A percentile compares a stretch with the other conserved stretches of the same genome.
phyloP scores from a whole-genome alignment of 2,888 invertebrate species.

The Pyrgus malvae region DNA sequence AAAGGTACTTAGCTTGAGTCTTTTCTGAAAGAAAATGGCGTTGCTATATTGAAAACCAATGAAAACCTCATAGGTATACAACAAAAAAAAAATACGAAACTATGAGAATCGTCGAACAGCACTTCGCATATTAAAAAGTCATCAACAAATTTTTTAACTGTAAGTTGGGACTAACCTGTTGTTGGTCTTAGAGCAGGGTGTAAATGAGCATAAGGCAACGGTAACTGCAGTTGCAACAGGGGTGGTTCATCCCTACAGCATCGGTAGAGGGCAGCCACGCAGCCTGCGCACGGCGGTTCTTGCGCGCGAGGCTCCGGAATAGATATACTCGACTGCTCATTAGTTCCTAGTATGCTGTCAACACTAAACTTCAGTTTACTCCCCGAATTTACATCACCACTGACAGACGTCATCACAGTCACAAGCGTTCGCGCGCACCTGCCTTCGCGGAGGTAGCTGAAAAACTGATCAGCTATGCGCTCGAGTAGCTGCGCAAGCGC shows the following conservation, averaged over 20 bases:
- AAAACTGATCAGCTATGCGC: conserved; percentile 61
- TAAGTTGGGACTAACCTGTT: conserved; percentile 51
- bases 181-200: conserved; percentile 74
- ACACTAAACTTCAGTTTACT: conserved; percentile 86
- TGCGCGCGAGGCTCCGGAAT: conserved; percentile 50
- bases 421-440: conserved; percentile 32
- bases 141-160: too few relatives aligned
- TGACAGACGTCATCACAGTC: conserved; percentile 61
- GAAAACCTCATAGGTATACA: too few relatives aligned
- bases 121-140: too few relatives aligned
- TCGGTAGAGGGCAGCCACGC: conserved; percentile 84
- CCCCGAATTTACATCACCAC: conserved; percentile 55
- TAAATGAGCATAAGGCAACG: conserved; percentile 66
- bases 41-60: too few relatives aligned
- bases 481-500: conserved; percentile 60
- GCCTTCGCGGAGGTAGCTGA: conserved; percentile 52
- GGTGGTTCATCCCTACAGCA: conserved; percentile 81
- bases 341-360: conserved; percentile 84
- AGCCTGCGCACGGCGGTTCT: conserved; percentile 82
- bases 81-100: too few relatives aligned
- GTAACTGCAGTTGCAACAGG: conserved; percentile 60
- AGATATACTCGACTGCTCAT: conserved; percentile 42
- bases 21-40: too few relatives aligned
- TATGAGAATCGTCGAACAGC: too few relatives aligned
- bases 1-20: too few relatives aligned